phyloP scores from a whole-genome alignment of 2,113 vertebrate genomes.

The Chelonoidis abingdonii region DNA sequence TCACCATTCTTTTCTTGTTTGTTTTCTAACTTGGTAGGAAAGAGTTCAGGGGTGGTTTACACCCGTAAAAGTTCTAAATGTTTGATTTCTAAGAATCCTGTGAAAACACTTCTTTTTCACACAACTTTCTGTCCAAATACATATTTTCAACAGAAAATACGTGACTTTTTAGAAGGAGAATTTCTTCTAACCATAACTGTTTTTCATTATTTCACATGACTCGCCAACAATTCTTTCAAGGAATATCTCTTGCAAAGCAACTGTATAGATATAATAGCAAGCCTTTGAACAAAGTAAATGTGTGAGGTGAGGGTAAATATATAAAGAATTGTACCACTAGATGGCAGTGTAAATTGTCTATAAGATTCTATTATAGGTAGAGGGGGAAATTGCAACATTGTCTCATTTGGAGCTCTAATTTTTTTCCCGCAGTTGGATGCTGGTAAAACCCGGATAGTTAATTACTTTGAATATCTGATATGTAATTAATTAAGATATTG shows the following conservation, averaged over 20 bases:
- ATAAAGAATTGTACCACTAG: not conserved
- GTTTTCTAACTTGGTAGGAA: not conserved
- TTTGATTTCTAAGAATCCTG: not conserved
- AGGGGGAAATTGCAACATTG: not conserved
- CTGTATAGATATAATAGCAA: rapidly evolving
- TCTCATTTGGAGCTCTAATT: rapidly evolving
- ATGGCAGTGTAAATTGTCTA: constrained; percentile 1
- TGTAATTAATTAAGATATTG: too few species aligned
- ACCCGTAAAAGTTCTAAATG: not conserved
- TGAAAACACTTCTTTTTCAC: rapidly evolving
- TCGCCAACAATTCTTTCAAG: not conserved
- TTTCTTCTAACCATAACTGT: not conserved
- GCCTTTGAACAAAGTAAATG: rapidly evolving
- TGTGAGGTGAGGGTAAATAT: not conserved
- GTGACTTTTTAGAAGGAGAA: not conserved
- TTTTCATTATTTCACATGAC: not conserved
- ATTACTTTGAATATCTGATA: not conserved
- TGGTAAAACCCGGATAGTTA: not conserved
- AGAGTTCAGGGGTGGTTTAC: not conserved
- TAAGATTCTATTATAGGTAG: rapidly evolving
- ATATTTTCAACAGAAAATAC: not conserved
- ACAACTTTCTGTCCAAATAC: not conserved
- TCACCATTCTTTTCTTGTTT: not conserved
- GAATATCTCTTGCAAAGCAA: rapidly evolving
- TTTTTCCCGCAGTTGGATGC: not conserved